A percentile compares a stretch with the other conserved stretches of the same genome.
These are phyloP conservation scores for Leptinotarsa texana DNA, from an alignment of 1,140 invertebrate species.

Conservation along the genomic window DNA sequence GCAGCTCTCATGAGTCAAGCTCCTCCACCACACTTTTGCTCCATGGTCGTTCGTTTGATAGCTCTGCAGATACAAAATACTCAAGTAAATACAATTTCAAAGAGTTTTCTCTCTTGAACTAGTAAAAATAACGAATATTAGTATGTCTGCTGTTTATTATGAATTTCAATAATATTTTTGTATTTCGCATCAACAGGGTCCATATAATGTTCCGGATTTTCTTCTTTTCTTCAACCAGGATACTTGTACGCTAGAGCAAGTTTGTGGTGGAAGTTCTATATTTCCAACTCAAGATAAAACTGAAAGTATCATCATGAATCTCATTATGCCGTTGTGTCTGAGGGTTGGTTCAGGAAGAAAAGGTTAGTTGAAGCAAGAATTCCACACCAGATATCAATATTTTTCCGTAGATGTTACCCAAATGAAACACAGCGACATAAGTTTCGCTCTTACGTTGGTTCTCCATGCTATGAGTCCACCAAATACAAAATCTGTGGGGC, in stretches of 20 bases:
- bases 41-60: constrained; percentile 91
- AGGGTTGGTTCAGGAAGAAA: constrained; percentile 89
- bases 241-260: constrained; percentile 89
- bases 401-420: constrained; percentile 77
- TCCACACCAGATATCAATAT: neutral
- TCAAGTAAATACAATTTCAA: constrained; percentile 61
- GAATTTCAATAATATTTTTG: neutral
- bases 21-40: constrained; percentile 91
- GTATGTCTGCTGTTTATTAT: too few species aligned
- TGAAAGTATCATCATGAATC: constrained; percentile 93
- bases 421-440: constrained; percentile 86
- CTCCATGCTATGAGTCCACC: constrained; percentile 86
- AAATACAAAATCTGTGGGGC: constrained; percentile 64
- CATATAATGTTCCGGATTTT: constrained; percentile 33
- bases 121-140: too few species aligned
- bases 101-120: too few species aligned
- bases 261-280: constrained; percentile 85
- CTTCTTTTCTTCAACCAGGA: constrained; percentile 65
- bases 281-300: constrained; percentile 90
- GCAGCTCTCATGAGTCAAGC: constrained; percentile 82
- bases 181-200: constrained; percentile 11
- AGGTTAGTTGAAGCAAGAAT: constrained; percentile 42
- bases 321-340: constrained; percentile 94
- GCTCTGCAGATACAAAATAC: constrained; percentile 91
- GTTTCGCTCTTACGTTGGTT: constrained; percentile 87